Percentiles rank a stretch among this genome's conserved stretches.
Conservation (phyloP, 2,888 invertebrate genomes). For the Aspidiotus rigidus region DNA sequence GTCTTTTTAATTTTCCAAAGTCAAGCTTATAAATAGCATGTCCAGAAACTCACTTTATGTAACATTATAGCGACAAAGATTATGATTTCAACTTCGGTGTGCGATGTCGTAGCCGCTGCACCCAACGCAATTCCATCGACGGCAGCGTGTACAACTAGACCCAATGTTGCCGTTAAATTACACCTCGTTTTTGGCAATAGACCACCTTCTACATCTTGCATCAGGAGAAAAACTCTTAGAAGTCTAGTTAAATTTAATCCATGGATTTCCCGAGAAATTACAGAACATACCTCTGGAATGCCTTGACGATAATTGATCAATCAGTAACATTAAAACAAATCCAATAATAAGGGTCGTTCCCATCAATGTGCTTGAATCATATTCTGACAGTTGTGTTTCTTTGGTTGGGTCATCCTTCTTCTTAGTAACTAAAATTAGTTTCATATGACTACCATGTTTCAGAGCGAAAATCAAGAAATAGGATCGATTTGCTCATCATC, state of each 20-base stretch:
- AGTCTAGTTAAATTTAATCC: background rate
- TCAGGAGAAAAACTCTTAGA: constrained; percentile 14
- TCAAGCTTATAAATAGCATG: background rate
- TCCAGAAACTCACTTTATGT: constrained; percentile 60
- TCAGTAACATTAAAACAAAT: constrained; percentile 93
- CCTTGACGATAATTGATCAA: constrained; percentile 69
- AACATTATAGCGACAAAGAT: constrained; percentile 98
- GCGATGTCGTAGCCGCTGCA: constrained; percentile 94
- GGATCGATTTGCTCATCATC: no score
- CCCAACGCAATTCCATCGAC: constrained; percentile 96
- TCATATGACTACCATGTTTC: no score
- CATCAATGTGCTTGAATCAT: constrained; percentile 68
- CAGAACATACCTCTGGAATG: constrained; percentile 48
- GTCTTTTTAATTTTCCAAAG: background rate
- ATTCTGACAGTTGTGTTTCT: background rate
- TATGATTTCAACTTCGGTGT: constrained; percentile 92
- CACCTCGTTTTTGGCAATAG: constrained; percentile 42
- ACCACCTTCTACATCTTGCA: constrained; percentile 43
- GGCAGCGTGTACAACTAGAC: constrained; percentile 95
- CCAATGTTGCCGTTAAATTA: constrained; percentile 88
- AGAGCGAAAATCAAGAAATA: no score
- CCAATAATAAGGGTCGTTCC: constrained; percentile 89
- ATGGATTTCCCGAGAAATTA: background rate
- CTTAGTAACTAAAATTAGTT: no score
- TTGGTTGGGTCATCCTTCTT: background rate